Evolutionary conservation across 2,113 vertebrate genomes (phyloP).

Genomic region (Rhinolophus sinicus): DNA sequence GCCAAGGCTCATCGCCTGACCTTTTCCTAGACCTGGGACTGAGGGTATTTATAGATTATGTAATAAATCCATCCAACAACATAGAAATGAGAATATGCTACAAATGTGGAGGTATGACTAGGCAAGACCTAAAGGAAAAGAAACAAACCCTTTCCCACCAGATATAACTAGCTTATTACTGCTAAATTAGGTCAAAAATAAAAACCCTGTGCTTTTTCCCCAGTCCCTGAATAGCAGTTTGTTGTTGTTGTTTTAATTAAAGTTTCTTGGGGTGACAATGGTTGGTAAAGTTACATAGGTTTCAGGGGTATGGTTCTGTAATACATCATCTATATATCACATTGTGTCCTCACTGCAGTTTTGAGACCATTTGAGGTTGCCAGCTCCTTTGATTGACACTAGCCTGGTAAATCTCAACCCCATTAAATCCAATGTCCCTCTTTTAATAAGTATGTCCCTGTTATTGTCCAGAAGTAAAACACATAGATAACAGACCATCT

Average conservation of each 20-base stretch:
- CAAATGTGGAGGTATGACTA: constrained; percentile 5
- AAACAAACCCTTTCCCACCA: not conserved
- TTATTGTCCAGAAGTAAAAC: not conserved
- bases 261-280: no score
- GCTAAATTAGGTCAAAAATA: constrained; percentile 40
- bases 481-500: not conserved
- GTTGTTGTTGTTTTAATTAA: no score
- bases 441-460: not conserved
- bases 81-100: not conserved
- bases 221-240: not conserved
- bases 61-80: constrained; percentile 17
- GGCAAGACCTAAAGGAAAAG: constrained; percentile 23
- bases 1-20: not conserved
- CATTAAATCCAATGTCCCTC: not conserved
- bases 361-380: not conserved
- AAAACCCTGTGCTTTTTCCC: not conserved
- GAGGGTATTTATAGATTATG: not conserved
- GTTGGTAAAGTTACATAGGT: no score
- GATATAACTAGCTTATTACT: constrained; percentile 42
- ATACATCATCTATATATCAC: no score
- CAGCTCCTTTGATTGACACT: not conserved
- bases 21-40: constrained; percentile 2
- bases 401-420: not conserved
- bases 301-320: no score
- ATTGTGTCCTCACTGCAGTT: not conserved